phyloP scores from a whole-genome alignment of 2,888 invertebrate genomes.

The Pocota personata region DNA sequence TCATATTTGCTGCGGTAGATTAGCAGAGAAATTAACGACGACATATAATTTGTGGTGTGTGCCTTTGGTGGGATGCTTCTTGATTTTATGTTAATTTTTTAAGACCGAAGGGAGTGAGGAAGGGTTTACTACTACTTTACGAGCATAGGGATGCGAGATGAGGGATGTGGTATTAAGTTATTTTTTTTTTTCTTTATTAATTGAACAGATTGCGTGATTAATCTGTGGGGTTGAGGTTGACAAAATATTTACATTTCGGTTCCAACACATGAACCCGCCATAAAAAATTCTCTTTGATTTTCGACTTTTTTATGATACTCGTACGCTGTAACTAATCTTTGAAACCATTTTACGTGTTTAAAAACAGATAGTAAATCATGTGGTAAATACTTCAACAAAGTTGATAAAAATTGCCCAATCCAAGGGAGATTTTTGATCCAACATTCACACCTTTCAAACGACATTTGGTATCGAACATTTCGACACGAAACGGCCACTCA shows the following conservation, averaged over 20 bases:
- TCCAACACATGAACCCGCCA: slow-evolving; percentile 35
- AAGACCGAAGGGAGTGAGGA: not conserved
- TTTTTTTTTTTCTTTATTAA: slow-evolving; percentile 46
- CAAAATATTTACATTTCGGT: slow-evolving; percentile 32
- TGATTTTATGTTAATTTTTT: slow-evolving; percentile 69
- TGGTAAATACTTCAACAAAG: too few relatives aligned
- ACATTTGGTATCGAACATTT: slow-evolving; percentile 47
- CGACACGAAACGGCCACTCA: slow-evolving; percentile 45
- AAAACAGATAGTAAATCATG: too few relatives aligned
- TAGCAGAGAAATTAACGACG: slow-evolving; percentile 72
- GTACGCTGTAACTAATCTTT: too few relatives aligned
- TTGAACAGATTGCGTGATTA: slow-evolving; percentile 66
- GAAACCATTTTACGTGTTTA: too few relatives aligned
- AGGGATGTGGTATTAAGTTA: slow-evolving; percentile 10
- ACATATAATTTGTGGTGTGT: slow-evolving; percentile 66
- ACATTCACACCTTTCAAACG: slow-evolving; percentile 19
- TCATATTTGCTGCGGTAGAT: slow-evolving; percentile 74
- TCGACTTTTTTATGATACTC: too few relatives aligned
- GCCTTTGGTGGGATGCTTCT: slow-evolving; percentile 58
- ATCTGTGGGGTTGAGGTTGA: slow-evolving; percentile 37
- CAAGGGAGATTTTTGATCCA: not conserved
- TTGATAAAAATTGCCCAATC: not conserved
- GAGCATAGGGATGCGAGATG: not conserved
- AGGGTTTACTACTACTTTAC: slow-evolving; percentile 39
- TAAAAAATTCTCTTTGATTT: slow-evolving; percentile 10